Evolutionary conservation across 2,113 vertebrate species (phyloP), one percentile per base, ranked within the genome.

Genomic region (Ramphastos sulfuratus): DNA sequence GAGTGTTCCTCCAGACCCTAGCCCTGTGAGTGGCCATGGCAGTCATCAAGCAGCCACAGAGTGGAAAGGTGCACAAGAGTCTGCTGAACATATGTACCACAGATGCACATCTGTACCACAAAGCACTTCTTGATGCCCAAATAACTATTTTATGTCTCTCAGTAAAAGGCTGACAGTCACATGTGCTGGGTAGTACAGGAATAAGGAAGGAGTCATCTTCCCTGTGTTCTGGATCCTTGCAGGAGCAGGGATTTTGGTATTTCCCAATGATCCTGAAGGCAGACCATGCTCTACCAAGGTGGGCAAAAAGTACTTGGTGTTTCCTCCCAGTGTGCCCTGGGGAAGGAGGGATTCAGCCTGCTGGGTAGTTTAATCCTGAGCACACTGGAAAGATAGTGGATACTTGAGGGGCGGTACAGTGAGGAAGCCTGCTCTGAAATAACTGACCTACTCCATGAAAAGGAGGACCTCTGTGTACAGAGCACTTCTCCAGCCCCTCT

Each of bases 381-480:
- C n/a, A 55, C 12, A 1, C 10, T 70, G 73, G 76, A 44, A 84
- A 71, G 65, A 48, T 48, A 6, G 70, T 56, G 59, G 60, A 56
- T 10, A 15, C 21, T 46, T 67, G 42, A 67, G 27, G 59, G 60
- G 44, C 28, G 80, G 33, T 1, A 0, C 2, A 9, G n/a, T 30
- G 60, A 55, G 55, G 74, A 60, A 91, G 33, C 61, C 52, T 80
- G 18, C 56, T 73, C 39, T 81, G 82, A 69, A 87, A 58, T 58
- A 72, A 27, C 33, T 5, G 7, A 8, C 25, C 35, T 58, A 12
- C 15, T n/a, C 0, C 0, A 1, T 20, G 27, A 15, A 8, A 64
- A 30, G 19, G 69, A 65, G 37, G 39, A 6, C 7, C 16, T 63
- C 65, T 67, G 59, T 66, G 46, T 39, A 25, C 71, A 48, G 42